Percentiles rank a stretch among this genome's conserved stretches.
Evolutionary conservation across 2,888 invertebrate species (phyloP).

Genomic region (Brenthis hecate): DNA sequence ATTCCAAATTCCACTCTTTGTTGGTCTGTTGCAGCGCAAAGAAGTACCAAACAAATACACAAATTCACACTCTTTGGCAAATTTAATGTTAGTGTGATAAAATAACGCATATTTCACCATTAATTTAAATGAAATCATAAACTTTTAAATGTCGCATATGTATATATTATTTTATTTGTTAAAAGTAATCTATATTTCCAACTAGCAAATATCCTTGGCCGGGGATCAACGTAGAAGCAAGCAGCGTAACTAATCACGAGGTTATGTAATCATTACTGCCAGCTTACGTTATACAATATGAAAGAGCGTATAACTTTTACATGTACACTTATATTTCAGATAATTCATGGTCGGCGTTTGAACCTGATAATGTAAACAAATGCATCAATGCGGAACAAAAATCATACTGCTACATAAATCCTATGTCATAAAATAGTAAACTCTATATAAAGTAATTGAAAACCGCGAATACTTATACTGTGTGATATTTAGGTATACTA

Average conservation of each 20-base stretch:
- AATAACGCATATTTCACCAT: too few species aligned
- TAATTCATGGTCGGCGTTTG: conserved; percentile 65
- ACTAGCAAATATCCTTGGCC: conserved; percentile 34
- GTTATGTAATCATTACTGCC: conserved; percentile 28
- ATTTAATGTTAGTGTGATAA: too few species aligned
- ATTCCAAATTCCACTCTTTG: too few species aligned
- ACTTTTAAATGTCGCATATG: too few species aligned
- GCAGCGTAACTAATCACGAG: conserved; percentile 33
- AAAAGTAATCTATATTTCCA: conserved; percentile 28
- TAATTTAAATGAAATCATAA: too few species aligned
- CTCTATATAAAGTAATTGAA: conserved; percentile 23
- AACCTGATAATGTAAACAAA: conserved; percentile 66
- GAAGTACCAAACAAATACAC: too few species aligned
- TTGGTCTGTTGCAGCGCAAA: too few species aligned
- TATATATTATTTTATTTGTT: background rate
- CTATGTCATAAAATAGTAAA: conserved; percentile 35
- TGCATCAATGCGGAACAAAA: conserved; percentile 60
- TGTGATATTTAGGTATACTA: too few species aligned
- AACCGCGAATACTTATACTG: too few species aligned
- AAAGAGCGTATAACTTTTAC: conserved; percentile 41
- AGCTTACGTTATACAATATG: conserved; percentile 32
- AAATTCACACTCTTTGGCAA: too few species aligned
- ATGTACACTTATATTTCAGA: conserved; percentile 44
- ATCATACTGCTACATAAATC: conserved; percentile 56
- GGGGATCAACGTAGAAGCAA: conserved; percentile 33